Percentiles rank a stretch among this genome's conserved stretches.
phyloP scores from a whole-genome alignment of 1,140 invertebrate species.

The Drosophila neocordata region DNA sequence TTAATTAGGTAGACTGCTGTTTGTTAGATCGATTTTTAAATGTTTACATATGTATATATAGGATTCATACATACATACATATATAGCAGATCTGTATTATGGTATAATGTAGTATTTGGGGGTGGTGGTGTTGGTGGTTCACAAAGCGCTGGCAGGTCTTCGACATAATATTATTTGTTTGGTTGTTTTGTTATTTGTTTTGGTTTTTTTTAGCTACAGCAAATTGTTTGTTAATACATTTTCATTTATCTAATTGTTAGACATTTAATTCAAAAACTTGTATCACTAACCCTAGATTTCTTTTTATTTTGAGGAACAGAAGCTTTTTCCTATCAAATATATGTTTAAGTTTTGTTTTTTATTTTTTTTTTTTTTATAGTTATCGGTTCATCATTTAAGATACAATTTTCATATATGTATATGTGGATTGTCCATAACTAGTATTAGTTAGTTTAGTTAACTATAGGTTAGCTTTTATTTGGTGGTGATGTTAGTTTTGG shows the following conservation, averaged over 20 bases:
- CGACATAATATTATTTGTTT: conserved; percentile 11
- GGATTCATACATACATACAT: too few species aligned
- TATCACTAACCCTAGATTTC: conserved; percentile 63
- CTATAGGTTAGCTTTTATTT: conserved; percentile 51
- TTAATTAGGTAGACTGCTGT: background rate
- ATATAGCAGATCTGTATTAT: conserved; percentile 4
- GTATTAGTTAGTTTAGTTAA: conserved; percentile 63
- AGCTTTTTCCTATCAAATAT: conserved; percentile 49
- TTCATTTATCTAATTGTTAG: conserved; percentile 14
- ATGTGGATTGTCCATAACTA: conserved; percentile 73
- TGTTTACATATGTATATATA: background rate
- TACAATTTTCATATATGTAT: conserved; percentile 42
- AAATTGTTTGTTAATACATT: conserved; percentile 15
- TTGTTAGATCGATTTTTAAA: background rate
- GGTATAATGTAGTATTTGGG: conserved; percentile 17
- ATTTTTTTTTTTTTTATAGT: conserved; percentile 8
- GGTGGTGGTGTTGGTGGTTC: conserved; percentile 8
- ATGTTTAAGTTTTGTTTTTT: background rate
- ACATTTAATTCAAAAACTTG: conserved; percentile 38
- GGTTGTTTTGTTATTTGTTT: conserved; percentile 27
- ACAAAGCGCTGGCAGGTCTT: conserved; percentile 40
- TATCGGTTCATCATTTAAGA: conserved; percentile 33
- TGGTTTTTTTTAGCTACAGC: conserved; percentile 41
- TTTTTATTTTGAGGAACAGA: conserved; percentile 61
- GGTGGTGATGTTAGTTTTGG: conserved; percentile 41